Base-by-base conservation (phyloP, 2,888 invertebrate species). In the Isotomurus palustris region DNA sequence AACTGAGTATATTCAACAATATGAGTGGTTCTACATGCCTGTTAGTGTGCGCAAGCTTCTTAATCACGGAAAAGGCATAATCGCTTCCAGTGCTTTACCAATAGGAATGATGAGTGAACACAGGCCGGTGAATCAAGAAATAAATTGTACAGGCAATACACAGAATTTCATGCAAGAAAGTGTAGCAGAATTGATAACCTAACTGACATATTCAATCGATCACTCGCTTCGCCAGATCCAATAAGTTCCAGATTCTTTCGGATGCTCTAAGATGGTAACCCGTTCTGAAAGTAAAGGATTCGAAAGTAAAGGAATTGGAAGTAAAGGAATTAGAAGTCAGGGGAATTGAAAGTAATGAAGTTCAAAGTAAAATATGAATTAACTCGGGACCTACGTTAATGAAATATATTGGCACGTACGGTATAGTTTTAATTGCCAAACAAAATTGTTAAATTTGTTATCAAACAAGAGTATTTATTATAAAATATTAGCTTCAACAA, bases 201-300 rank as follows among this genome's bases (percentile, higher is more conserved):
- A 50, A 48, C 14, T 2, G 60, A 63, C 32, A 27, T 57, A n/a
- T 58, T 55, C 32, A 17, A 40, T 32, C 21, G 60, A 17, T 53
- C 56, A 1, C 14, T 58, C 3, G 63, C 60, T 24, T 28, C 45
- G 6, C 58, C 63, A 2, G 63, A 63, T 53, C 63, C 60, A 2
- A 28, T 60, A 21, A n/a, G n/a, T n/a, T n/a, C n/a, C n/a, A n/a
- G n/a, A n/a, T n/a, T n/a, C n/a, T 32, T 32, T 12, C 12, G 32
- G 8, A 32, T 12, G 8, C 12, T 8, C 32, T 12, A 12, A 12
- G 12, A 12, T 12, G 32, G 10, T 32, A 12, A 32, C 35, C n/a
- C n/a, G n/a, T n/a, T n/a, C n/a, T n/a, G n/a, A n/a, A n/a, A n/a
- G n/a, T n/a, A n/a, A n/a, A n/a, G n/a, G n/a, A n/a, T n/a, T n/a